These are phyloP conservation scores for Morone saxatilis DNA, from an alignment of 2,113 vertebrate species.

Conservation along the genomic window DNA sequence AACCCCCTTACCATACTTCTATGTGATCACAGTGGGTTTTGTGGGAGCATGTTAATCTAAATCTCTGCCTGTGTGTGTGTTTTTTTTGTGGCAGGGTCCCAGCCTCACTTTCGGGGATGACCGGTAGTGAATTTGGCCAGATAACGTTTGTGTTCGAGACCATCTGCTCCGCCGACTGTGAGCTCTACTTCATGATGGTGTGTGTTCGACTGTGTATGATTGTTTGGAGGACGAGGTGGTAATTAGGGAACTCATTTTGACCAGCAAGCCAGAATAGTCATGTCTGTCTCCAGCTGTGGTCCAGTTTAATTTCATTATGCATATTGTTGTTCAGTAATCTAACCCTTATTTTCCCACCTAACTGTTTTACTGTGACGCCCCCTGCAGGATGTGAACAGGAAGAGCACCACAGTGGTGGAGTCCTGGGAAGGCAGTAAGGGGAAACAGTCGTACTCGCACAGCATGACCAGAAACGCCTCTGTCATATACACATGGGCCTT, in stretches of 20 bases:
- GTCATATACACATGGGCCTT: constrained; percentile 97
- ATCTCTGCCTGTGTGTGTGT: constrained; percentile 3
- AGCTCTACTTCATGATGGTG: constrained; percentile 97
- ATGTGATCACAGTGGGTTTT: background rate
- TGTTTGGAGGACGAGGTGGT: background rate
- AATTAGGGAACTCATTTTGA: background rate
- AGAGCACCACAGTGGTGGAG: constrained; percentile 96
- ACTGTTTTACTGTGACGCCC: constrained; percentile 49
- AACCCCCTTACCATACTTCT: background rate
- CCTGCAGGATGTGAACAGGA: constrained; percentile 92
- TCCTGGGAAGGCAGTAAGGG: constrained; percentile 95
- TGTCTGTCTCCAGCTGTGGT: background rate
- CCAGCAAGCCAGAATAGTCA: background rate
- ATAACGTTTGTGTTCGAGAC: constrained; percentile 97
- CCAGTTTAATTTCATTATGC: background rate
- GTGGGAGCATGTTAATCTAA: background rate
- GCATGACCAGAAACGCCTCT: constrained; percentile 92
- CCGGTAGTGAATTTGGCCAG: constrained; percentile 89
- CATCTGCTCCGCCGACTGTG: constrained; percentile 93
- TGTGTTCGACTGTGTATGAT: constrained; percentile 37
- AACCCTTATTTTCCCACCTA: background rate
- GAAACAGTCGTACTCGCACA: constrained; percentile 93
- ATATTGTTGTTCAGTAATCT: background rate
- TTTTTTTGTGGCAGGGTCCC: constrained; percentile 86
- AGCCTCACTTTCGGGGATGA: constrained; percentile 89